These are phyloP conservation scores for Blomia tropicalis DNA, from an alignment of 2,888 invertebrate genomes.

Conservation along the genomic window DNA sequence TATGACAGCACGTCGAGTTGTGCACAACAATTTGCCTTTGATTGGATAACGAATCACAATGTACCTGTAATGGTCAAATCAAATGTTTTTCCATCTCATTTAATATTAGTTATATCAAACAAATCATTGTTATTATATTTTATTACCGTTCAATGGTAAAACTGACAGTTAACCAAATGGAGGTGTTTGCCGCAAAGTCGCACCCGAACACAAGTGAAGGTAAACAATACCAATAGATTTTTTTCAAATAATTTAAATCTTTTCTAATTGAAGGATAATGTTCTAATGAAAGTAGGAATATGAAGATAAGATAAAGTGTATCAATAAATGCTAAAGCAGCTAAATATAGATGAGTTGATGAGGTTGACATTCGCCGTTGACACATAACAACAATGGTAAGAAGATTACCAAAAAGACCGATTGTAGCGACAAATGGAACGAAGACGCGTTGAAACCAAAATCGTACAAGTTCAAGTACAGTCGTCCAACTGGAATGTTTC, in stretches of 20 bases:
- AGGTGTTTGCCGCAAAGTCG: conserved; percentile 34
- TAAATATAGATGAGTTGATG: conserved; percentile 50
- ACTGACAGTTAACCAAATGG: conserved; percentile 38
- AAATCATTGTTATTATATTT: too few relatives aligned
- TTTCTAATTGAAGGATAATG: conserved; percentile 39
- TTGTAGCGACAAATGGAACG: conserved; percentile 47
- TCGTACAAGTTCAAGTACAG: conserved; percentile 26
- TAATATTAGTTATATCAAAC: too few relatives aligned
- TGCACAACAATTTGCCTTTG: conserved; percentile 34
- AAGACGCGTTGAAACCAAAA: conserved; percentile 44
- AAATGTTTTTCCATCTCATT: too few relatives aligned
- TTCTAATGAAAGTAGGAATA: conserved; percentile 46
- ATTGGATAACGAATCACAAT: conserved; percentile 38
- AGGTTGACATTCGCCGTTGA: conserved; percentile 51
- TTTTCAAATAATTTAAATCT: not conserved
- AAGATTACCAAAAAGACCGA: conserved; percentile 52
- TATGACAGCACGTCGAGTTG: conserved; percentile 33
- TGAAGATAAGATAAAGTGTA: conserved; percentile 50
- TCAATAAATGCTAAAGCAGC: conserved; percentile 56
- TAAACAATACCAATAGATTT: not conserved
- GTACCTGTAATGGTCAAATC: conserved; percentile 39
- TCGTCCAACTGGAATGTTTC: too few relatives aligned
- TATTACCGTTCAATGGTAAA: conserved; percentile 40
- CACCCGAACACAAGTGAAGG: conserved; percentile 8
- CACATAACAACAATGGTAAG: conserved; percentile 44